Percentiles rank a stretch among this genome's conserved stretches.
Evolutionary conservation across 2,113 vertebrate species (phyloP).

Genomic region (Epinephelus lanceolatus): DNA sequence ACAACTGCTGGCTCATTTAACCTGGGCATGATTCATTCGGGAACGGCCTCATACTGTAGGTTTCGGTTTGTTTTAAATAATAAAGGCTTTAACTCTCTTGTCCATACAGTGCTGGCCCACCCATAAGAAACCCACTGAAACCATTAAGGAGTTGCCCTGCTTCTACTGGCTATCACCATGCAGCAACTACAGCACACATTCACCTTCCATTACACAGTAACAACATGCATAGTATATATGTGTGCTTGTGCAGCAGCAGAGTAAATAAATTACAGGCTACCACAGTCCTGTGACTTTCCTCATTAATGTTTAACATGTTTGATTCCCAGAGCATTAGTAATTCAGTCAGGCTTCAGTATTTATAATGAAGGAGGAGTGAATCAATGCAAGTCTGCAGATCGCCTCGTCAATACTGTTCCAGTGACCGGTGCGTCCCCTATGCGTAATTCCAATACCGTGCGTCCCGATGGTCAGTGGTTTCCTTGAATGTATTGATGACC

Average conservation of each 20-base stretch:
- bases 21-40: slow-evolving; percentile 24
- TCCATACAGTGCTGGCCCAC: background rate
- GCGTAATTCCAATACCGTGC: slow-evolving; percentile 61
- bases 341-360: slow-evolving; percentile 59
- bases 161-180: background rate
- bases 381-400: slow-evolving; percentile 64
- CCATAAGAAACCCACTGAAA: slow-evolving; percentile 9
- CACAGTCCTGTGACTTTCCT: slow-evolving; percentile 26
- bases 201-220: background rate
- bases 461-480: slow-evolving; percentile 47
- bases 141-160: slow-evolving; percentile 5
- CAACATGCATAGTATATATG: background rate
- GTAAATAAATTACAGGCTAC: slow-evolving; percentile 43
- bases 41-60: slow-evolving; percentile 1
- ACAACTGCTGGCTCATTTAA: slow-evolving; percentile 70
- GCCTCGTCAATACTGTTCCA: slow-evolving; percentile 61
- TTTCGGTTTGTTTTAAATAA: slow-evolving; percentile 44
- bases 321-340: slow-evolving; percentile 57
- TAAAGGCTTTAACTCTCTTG: slow-evolving; percentile 4
- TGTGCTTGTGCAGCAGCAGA: background rate
- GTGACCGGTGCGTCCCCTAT: slow-evolving; percentile 65
- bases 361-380: slow-evolving; percentile 54
- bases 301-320: slow-evolving; percentile 53
- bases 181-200: background rate
- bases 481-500: slow-evolving; percentile 60